These are phyloP conservation scores for Rotaria magnacalcarata DNA, from an alignment of 2,888 invertebrate genomes.

Conservation along the genomic window DNA sequence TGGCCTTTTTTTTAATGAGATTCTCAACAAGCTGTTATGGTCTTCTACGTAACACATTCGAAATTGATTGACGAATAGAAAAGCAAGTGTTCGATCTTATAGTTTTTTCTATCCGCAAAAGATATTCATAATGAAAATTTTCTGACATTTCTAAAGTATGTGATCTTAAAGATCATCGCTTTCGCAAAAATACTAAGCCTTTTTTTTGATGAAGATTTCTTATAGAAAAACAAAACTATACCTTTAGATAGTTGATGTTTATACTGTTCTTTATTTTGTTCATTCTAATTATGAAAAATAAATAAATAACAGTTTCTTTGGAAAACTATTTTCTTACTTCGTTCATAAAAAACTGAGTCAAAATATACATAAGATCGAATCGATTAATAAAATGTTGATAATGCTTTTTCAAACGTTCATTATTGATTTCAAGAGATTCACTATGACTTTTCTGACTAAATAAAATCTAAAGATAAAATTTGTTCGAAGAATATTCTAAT, in stretches of 20 bases:
- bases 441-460: background rate
- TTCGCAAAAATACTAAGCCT: too few relatives aligned
- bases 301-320: background rate
- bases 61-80: too few relatives aligned
- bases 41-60: too few relatives aligned
- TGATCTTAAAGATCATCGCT: too few relatives aligned
- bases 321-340: background rate
- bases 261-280: background rate
- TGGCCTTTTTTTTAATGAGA: too few relatives aligned
- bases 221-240: background rate
- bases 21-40: too few relatives aligned
- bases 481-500: background rate
- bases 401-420: background rate
- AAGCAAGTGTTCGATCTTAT: too few relatives aligned
- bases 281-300: background rate
- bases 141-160: too few relatives aligned
- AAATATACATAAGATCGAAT: background rate
- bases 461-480: background rate
- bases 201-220: too few relatives aligned
- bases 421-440: background rate
- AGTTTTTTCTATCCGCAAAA: too few relatives aligned
- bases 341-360: background rate
- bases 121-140: too few relatives aligned
- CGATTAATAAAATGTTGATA: background rate
- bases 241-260: background rate